Base-by-base conservation (phyloP, 2,797 vertebrate species). In the Pterois miles region DNA sequence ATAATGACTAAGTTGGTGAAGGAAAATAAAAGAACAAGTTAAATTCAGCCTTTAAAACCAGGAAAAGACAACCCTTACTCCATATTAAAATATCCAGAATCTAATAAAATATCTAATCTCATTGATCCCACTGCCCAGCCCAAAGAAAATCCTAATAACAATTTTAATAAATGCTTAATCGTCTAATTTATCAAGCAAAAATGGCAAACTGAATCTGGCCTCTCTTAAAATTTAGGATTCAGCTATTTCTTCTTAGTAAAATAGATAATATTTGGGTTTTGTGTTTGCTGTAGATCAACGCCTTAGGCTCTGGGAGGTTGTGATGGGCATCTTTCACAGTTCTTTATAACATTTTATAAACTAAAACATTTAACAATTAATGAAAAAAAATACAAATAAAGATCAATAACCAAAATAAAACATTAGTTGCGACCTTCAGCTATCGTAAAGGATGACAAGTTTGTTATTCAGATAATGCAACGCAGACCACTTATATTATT, bases 391-490 rank as follows among this genome's bases (percentile, higher is more conserved):
- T 14, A n/a, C n/a, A n/a, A n/a, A n/a, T n/a, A n/a, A n/a, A n/a
- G 2, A 38, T 36, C 1, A 25, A 12, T 27, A 54, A 34, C 14
- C 6, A 62, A 62, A 57, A 74, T 48, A 11, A 65, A 67, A 25
- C 33, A 38, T 14, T 23, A 27, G 13, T 22, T 65, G 6, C 54
- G 40, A 53, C 53, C 3, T 40, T 8, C 63, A 66, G 33, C 23
- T 8, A 23, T 13, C 7, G 4, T 74, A 18, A 65, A 43, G 27
- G 25, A 70, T 38, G 12, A 40, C n/a, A 67, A 64, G 65, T 48
- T 60, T 74, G 48, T 58, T 56, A 36, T 66, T 31, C 33, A 71
- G 33, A 69, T 56, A 69, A 3, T 36, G 56, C 25, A 69, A 3
- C 31, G 56, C 25, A 29, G 46, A 9, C 20, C 13, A 27, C 5